Conservation (phyloP, 2,797 vertebrate genomes). For the Hypotaenidia philippensis region DNA sequence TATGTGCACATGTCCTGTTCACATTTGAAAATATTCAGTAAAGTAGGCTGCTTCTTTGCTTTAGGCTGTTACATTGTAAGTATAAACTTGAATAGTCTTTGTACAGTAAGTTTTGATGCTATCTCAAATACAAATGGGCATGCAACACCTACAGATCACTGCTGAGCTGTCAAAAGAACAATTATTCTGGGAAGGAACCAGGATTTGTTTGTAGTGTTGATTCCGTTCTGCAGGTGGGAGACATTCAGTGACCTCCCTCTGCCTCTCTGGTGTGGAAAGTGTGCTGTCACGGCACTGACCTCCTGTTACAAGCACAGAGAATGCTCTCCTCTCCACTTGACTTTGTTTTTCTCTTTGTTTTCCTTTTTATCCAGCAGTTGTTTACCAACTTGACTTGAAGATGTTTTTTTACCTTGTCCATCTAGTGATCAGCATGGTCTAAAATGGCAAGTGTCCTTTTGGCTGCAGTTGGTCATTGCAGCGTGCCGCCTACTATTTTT, state of each 20-base stretch:
- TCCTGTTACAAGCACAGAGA: neutral
- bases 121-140: neutral
- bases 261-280: neutral
- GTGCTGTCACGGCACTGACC: fast-evolving
- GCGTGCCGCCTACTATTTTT: neutral
- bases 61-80: neutral
- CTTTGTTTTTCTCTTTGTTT: neutral
- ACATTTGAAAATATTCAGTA: neutral
- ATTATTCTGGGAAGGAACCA: neutral
- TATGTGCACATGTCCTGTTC: neutral
- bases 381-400: neutral
- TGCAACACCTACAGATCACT: neutral
- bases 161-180: neutral
- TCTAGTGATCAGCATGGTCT: neutral
- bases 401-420: neutral
- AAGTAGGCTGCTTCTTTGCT: neutral
- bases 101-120: neutral
- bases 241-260: neutral
- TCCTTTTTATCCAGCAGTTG: neutral
- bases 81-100: neutral
- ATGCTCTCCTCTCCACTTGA: neutral
- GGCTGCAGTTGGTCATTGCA: neutral
- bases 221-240: neutral
- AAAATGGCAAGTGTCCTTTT: neutral
- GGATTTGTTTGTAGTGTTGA: too few species aligned